Evolutionary conservation across 2,113 vertebrate genomes (phyloP).

Genomic region (Laticauda laticaudata): DNA sequence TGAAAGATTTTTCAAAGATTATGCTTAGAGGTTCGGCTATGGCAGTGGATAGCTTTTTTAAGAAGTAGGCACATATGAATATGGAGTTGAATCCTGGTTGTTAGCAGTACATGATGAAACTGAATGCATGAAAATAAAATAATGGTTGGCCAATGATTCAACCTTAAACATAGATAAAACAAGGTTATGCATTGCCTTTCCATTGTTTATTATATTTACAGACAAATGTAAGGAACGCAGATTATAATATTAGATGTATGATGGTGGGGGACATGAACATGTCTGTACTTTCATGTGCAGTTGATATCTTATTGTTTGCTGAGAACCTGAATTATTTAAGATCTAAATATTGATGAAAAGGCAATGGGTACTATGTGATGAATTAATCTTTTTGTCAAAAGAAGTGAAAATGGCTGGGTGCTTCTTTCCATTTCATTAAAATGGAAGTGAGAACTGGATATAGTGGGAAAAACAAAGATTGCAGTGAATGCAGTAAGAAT

Average conservation of each 20-base stretch:
- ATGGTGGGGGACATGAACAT: background rate
- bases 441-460: background rate
- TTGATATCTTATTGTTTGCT: background rate
- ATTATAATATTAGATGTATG: background rate
- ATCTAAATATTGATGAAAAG: background rate
- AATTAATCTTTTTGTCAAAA: background rate
- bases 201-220: background rate
- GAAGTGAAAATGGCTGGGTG: background rate
- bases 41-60: too few species aligned
- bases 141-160: background rate
- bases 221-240: background rate
- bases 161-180: background rate
- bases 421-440: background rate
- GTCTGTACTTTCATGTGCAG: background rate
- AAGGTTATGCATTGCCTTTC: background rate
- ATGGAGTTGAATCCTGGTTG: background rate
- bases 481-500: background rate
- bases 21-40: too few species aligned
- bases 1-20: too few species aligned
- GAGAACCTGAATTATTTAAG: background rate
- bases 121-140: background rate
- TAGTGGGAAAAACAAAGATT: background rate
- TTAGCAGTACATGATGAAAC: background rate
- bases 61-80: background rate
- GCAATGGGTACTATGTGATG: background rate